Base-by-base conservation (phyloP, 35 echinoderm and acorn worm genomes). In the Heliocidaris tuberculata region DNA sequence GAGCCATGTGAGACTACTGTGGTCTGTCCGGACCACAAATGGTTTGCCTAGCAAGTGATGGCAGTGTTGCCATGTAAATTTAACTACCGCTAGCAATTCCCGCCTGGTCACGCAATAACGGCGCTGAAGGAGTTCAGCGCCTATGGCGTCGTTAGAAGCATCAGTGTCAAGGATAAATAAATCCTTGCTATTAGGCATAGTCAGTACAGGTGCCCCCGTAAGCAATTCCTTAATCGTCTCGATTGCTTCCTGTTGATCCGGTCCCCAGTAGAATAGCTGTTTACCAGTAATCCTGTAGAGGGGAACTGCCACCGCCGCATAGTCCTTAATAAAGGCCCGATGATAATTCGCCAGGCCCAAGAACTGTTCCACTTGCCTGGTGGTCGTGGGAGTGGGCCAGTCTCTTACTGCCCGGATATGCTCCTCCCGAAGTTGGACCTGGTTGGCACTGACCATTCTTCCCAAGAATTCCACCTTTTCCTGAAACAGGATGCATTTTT, bases 271-370 rank as follows among this genome's bases (percentile, higher is more conserved):
- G 31, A 97, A 95, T 32, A 6, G 52, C 27, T n/a, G 95, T 70
- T 96, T 95, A 1, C 94, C 90, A 6, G 90, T 96, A 15, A 96
- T 88, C 12, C 31, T n/a, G 59, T 96, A 95, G 56, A 96, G 86
- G 8, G 96, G 94, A 12, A 56, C 78, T 4, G 96, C 96, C 7
- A 93, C 31, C 9, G 27, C 59, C 35, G 94, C 94, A 92, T 92
- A 95, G 59, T 93, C 94, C 50, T 95, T 96, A 27, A 96, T 85
- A 48, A 95, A 96, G 31, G 90, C 5, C 47, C 96, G 87, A 78
- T 96, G 94, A 85, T 96, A 96, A 48, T 95, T 95, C 0, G 61
- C 94, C 27, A 96, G 49, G 78, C 96, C 96, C 21, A 96, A 48
- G 92, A 96, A 96, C 30, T 85, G 52, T 31, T 95, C 94, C 4